Conservation (phyloP, 2,113 vertebrate species). For the Muntiacus muntjak region DNA sequence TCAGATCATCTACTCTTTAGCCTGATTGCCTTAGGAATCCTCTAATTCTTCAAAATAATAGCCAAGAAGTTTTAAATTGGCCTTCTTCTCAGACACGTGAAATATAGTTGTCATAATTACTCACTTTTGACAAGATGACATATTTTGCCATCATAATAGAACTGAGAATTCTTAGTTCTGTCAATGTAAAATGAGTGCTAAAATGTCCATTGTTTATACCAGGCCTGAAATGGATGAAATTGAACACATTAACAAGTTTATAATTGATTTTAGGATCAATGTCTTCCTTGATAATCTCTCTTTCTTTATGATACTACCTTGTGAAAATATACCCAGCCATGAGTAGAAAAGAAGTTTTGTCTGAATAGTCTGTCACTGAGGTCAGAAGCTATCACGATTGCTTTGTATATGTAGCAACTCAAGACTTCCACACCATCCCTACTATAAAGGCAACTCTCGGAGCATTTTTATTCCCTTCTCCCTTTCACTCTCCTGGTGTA, state of each 20-base stretch:
- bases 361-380: background rate
- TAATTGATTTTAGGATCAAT: background rate
- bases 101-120: background rate
- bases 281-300: background rate
- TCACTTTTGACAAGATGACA: background rate
- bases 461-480: background rate
- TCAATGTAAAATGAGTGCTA: background rate
- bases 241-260: background rate
- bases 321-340: too few species aligned
- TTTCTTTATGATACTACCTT: background rate
- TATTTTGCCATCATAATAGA: slow-evolving; percentile 52
- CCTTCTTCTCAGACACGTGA: background rate
- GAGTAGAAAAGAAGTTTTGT: background rate
- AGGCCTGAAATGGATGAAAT: background rate
- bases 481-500: background rate
- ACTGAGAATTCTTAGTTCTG: slow-evolving; percentile 48
- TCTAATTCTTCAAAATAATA: slow-evolving; percentile 40
- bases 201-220: background rate
- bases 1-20: background rate
- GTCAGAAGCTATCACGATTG: background rate
- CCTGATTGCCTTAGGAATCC: background rate
- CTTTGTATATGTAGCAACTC: background rate
- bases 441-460: background rate
- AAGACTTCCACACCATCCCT: background rate
- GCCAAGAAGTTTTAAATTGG: background rate